Evolutionary conservation across 2,113 vertebrate genomes (phyloP), one percentile per base, ranked within the genome.

Genomic region (Rhombomys opimus): DNA sequence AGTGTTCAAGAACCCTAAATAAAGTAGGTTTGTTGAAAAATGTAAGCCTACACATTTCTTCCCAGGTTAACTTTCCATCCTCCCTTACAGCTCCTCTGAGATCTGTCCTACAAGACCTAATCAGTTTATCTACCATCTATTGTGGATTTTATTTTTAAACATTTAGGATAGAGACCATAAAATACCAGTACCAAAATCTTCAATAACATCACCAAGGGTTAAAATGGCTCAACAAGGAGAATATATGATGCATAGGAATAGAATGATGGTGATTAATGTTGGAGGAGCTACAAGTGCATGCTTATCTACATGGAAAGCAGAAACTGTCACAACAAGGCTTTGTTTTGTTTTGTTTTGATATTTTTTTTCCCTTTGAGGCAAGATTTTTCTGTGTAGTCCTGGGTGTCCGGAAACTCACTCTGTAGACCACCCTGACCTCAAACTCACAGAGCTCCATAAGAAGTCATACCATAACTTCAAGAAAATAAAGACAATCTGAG

Each of bases 241-340:
- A 63, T 68, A 5, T 8, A 4, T 0, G 3, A 8, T 18, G 1
- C 3, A 3, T 2, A 13, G 3, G 18, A 1, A 27, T 22, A 46
- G 2, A 5, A 4, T 6, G 18, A 27, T 8, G 17, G 1, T 11
- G 15, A 32, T 25, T 70, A 41, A 32, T 50, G 27, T 15, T 1
- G 20, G 32, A 10, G 12, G 8, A 25, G 14, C 13, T 32, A 17
- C 54, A 38, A 20, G 30, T 13, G 30, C 20, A 63, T 7, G 8
- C 46, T 63, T 27, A 8, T 15, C 25, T 38, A 2, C 7, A 0
- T 52, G 50, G 5, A 13, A 5, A 14, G 52, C 41, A 41, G 22
- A 22, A 76, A 18, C 18, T 30, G 3, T 1, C 54, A 4, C 10
- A 30, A 2, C 32, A 46, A 2, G 4, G 3, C 41, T 67, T 65